phyloP scores from a whole-genome alignment of 2,888 invertebrate genomes.

The Bembecia ichneumoniformis region DNA sequence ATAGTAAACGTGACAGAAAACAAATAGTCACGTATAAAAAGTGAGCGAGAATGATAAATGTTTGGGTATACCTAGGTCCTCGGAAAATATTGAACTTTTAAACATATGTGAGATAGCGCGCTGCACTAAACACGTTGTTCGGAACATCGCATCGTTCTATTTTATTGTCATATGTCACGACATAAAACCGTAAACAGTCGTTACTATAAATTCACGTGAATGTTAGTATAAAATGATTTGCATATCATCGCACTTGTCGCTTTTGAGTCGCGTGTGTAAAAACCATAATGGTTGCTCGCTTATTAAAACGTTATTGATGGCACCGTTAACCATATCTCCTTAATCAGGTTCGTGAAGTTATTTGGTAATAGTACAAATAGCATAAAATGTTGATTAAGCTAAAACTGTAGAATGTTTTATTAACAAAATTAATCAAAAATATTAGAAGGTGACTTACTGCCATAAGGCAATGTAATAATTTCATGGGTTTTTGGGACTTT shows the following conservation, averaged over 20 bases:
- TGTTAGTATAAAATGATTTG: slow-evolving; percentile 45
- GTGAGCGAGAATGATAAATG: slow-evolving; percentile 28
- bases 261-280: slow-evolving; percentile 42
- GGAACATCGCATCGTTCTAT: slow-evolving; percentile 34
- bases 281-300: slow-evolving; percentile 31
- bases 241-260: slow-evolving; percentile 54
- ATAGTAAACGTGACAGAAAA: slow-evolving; percentile 11
- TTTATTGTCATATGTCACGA: slow-evolving; percentile 62
- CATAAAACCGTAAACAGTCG: slow-evolving; percentile 44
- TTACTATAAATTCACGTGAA: slow-evolving; percentile 44
- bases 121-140: slow-evolving; percentile 58
- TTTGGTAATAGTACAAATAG: slow-evolving; percentile 12
- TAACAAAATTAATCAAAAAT: too few relatives aligned
- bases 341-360: slow-evolving; percentile 28
- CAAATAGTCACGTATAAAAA: slow-evolving; percentile 16
- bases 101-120: background rate
- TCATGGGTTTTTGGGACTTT: too few relatives aligned
- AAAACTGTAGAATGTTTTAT: too few relatives aligned
- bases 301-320: slow-evolving; percentile 59
- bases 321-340: slow-evolving; percentile 31
- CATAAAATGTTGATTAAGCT: slow-evolving; percentile 4
- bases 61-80: slow-evolving; percentile 12
- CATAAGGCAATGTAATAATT: too few relatives aligned
- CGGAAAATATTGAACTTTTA: background rate
- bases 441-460: too few relatives aligned